Percentiles rank a stretch among this genome's conserved stretches.
phyloP scores from a whole-genome alignment of 2,797 vertebrate genomes.

The Podarcis siculus region DNA sequence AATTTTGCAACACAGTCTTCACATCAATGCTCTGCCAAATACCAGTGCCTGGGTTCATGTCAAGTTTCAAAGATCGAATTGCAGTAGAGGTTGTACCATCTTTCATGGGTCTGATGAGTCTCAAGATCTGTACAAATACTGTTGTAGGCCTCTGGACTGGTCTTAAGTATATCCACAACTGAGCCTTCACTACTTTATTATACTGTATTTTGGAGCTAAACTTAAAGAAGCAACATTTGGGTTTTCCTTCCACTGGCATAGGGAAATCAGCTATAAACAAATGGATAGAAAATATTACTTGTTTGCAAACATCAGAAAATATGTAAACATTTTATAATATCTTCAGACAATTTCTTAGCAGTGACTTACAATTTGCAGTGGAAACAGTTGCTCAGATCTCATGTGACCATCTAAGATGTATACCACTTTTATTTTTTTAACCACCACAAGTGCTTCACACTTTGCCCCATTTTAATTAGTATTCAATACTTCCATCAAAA shows the following conservation, averaged over 20 bases:
- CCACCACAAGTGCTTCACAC: neutral
- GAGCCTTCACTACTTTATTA: slow-evolving; percentile 90
- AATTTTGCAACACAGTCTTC: slow-evolving; percentile 94
- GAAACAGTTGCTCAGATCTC: neutral
- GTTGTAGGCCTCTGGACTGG: slow-evolving; percentile 87
- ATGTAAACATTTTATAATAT: slow-evolving; percentile 28
- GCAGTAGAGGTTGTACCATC: slow-evolving; percentile 89
- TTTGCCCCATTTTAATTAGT: neutral
- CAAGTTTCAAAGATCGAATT: slow-evolving; percentile 96
- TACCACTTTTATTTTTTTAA: neutral
- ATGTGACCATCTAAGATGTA: neutral
- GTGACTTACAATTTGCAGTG: slow-evolving; percentile 8
- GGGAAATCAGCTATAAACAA: slow-evolving; percentile 86
- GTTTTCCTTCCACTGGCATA: slow-evolving; percentile 87
- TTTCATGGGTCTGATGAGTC: slow-evolving; percentile 91
- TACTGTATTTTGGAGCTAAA: slow-evolving; percentile 92
- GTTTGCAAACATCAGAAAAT: slow-evolving; percentile 57
- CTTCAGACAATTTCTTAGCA: neutral
- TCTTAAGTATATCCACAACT: slow-evolving; percentile 96
- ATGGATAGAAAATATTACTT: slow-evolving; percentile 73
- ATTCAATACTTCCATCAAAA: neutral
- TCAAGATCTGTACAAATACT: slow-evolving; percentile 95
- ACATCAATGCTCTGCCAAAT: slow-evolving; percentile 99
- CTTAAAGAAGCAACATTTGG: slow-evolving; percentile 96
- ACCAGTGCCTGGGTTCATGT: slow-evolving; percentile 89